These are phyloP conservation scores for Merops nubicus DNA, from an alignment of 2,113 vertebrate species.

Conservation along the genomic window DNA sequence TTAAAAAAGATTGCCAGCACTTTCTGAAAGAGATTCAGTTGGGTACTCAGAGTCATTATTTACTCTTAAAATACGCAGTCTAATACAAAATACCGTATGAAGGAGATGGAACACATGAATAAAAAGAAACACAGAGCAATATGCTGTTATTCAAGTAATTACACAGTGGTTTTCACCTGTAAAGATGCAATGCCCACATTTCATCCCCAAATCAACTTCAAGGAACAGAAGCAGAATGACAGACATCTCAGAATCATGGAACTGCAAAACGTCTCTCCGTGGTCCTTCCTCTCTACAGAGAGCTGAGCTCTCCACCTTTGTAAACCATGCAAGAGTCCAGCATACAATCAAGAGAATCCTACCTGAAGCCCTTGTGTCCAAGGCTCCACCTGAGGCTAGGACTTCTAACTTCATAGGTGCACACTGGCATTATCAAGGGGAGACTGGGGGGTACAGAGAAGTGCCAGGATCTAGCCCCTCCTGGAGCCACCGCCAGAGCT, in stretches of 20 bases:
- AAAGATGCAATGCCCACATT: background rate
- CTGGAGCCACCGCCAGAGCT: background rate
- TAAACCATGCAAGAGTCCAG: background rate
- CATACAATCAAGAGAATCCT: background rate
- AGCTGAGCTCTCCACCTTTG: background rate
- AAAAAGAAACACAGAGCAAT: background rate
- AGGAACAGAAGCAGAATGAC: background rate
- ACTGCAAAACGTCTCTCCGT: background rate
- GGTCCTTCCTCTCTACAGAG: background rate
- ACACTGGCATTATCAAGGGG: background rate
- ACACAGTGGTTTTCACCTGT: background rate
- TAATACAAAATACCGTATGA: background rate
- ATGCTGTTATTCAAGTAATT: background rate
- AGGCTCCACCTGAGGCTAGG: background rate
- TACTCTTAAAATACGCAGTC: background rate
- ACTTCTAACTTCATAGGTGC: background rate
- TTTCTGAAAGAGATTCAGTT: background rate
- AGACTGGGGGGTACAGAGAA: background rate
- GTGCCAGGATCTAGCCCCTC: background rate
- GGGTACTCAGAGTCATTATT: background rate
- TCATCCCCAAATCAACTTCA: background rate
- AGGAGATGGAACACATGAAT: background rate
- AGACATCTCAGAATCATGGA: background rate
- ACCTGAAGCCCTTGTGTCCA: background rate
- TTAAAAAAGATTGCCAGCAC: background rate